These are phyloP conservation scores for Penaeus indicus DNA, from an alignment of 1,140 invertebrate species.

Conservation along the genomic window DNA sequence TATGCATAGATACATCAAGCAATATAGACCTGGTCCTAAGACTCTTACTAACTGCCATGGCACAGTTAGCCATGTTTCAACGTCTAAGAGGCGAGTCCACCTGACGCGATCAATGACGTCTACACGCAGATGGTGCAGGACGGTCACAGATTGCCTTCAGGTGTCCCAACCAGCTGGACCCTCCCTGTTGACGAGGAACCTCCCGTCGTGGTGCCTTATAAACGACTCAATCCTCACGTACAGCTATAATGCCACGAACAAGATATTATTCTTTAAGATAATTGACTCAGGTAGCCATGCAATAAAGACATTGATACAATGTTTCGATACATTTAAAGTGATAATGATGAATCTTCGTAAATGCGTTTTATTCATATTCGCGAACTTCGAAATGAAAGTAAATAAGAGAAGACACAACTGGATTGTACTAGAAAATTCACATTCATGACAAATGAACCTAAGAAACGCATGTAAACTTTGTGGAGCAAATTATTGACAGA, in stretches of 20 bases:
- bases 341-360: slow-evolving; percentile 50
- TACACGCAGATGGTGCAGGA: not conserved
- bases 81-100: too few relatives aligned
- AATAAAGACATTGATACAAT: slow-evolving; percentile 62
- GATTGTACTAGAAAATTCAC: slow-evolving; percentile 46
- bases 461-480: too few relatives aligned
- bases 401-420: slow-evolving; percentile 51
- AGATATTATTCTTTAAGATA: slow-evolving; percentile 43
- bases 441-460: too few relatives aligned
- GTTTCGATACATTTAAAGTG: slow-evolving; percentile 51
- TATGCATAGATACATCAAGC: too few relatives aligned
- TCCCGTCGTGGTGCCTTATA: slow-evolving; percentile 9
- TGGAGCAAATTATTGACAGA: slow-evolving; percentile 54
- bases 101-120: too few relatives aligned
- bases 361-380: slow-evolving; percentile 33
- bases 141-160: not conserved
- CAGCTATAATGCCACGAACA: slow-evolving; percentile 60
- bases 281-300: slow-evolving; percentile 46
- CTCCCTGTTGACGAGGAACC: not conserved
- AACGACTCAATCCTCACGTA: slow-evolving; percentile 57
- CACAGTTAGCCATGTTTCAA: too few relatives aligned
- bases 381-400: slow-evolving; percentile 40
- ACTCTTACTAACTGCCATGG: too few relatives aligned
- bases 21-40: too few relatives aligned
- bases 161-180: not conserved